Evolutionary conservation across 2,888 invertebrate genomes (phyloP), one percentile per base, ranked within the genome.

Genomic region (Cyclophora albipunctata): DNA sequence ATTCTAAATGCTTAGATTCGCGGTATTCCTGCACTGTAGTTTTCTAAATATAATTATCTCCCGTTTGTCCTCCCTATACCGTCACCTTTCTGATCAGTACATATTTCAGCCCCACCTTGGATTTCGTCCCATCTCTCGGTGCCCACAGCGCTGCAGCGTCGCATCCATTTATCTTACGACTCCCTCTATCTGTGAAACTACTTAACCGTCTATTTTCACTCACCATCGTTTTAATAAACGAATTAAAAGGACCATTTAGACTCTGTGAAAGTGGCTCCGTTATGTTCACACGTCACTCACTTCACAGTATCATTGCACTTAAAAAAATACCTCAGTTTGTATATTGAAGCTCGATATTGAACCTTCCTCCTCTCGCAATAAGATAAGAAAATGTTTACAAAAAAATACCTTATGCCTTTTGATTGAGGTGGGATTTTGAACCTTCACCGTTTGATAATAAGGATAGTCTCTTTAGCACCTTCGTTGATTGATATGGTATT

Each of bases 231-330:
- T 56, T 60, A 60, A 65, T 62, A 62, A 51, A 56, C 54, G 53
- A 59, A 59, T 62, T 55, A 59, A 73, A 70, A 67, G 63, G 57
- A 58, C 64, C 64, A 66, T 66, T 59, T 63, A 60, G 64, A 62
- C 63, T 73, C 79, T 84, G 84, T 84, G 84, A 85, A 84, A 77
- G 75, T 57, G 62, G 64, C 69, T 63, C 69, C 70, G 66, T 60
- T 54, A 55, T 59, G 82, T 85, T 85, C 85, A 81, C 85, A 85
- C 81, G 84, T 81, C 78, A 75, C 81, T 85, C 85, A 81, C 71
- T 81, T 65, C 50, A 49, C 67, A 58, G 67, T 65, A 64, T 71
- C 74, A 62, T 75, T 58, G 53, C 53, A 55, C 55, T 56, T 56
- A 51, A 51, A 55, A 52, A 73, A 78, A 81, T 37, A 37, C 37